phyloP scores from a whole-genome alignment of 1,140 invertebrate genomes.

The Drosophila pallidifrons region DNA sequence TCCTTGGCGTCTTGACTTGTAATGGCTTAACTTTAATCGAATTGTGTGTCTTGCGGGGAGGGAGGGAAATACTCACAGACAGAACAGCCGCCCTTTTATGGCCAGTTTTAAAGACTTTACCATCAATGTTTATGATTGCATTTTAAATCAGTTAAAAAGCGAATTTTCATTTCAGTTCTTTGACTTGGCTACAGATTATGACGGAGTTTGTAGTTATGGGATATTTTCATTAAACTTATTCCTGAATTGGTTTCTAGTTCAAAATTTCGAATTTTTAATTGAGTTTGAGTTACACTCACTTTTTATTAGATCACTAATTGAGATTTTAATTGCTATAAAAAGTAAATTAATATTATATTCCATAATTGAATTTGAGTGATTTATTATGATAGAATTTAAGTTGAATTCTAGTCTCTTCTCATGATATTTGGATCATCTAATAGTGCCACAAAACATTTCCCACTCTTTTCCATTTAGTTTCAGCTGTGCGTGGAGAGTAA shows the following conservation, averaged over 20 bases:
- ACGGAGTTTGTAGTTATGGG: too few relatives aligned
- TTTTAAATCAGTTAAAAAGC: conserved; percentile 74
- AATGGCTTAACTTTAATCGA: conserved; percentile 78
- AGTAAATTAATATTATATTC: too few relatives aligned
- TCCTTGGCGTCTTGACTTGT: conserved; percentile 51
- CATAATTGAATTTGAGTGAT: too few relatives aligned
- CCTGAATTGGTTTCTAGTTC: too few relatives aligned
- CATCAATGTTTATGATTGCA: conserved; percentile 70
- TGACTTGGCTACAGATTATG: neutral
- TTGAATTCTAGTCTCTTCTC: neutral
- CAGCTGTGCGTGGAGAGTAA: neutral
- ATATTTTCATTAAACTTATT: too few relatives aligned
- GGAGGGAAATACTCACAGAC: neutral
- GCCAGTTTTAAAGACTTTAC: conserved; percentile 59
- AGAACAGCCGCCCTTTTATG: conserved; percentile 57
- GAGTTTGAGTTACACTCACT: too few relatives aligned
- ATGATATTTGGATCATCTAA: neutral
- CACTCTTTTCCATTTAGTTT: neutral
- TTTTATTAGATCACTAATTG: too few relatives aligned
- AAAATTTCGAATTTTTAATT: too few relatives aligned
- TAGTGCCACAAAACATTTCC: neutral
- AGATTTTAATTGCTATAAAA: too few relatives aligned
- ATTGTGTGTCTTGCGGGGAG: conserved; percentile 62
- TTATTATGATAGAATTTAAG: too few relatives aligned
- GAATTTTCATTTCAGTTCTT: conserved; percentile 18